phyloP scores from a whole-genome alignment of 1,140 invertebrate species.

The Drosophila micromelanica region DNA sequence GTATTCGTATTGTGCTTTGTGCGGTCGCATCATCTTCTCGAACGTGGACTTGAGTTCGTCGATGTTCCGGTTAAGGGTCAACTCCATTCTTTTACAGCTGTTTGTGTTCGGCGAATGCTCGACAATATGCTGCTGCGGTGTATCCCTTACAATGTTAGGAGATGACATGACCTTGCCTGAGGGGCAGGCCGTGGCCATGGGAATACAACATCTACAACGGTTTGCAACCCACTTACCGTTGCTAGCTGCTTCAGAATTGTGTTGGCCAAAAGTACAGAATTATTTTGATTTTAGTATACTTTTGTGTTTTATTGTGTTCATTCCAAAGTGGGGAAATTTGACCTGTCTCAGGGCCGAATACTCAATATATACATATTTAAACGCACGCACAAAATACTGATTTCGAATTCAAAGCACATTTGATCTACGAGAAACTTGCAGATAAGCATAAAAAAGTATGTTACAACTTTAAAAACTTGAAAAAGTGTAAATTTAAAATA shows the following conservation, averaged over 20 bases:
- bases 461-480: neutral
- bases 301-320: slow-evolving; percentile 8
- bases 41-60: slow-evolving; percentile 9
- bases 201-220: slow-evolving; percentile 1
- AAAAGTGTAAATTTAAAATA: neutral
- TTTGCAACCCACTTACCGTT: slow-evolving; percentile 18
- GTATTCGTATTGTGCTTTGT: neutral
- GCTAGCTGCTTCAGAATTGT: slow-evolving; percentile 11
- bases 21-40: slow-evolving; percentile 13
- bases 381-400: neutral
- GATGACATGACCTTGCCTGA: slow-evolving; percentile 34
- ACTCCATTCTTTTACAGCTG: neutral
- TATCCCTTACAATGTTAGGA: slow-evolving; percentile 9
- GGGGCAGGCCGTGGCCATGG: neutral
- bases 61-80: neutral
- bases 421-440: slow-evolving; percentile 5
- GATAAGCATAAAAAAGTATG: too few species aligned
- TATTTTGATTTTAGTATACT: slow-evolving; percentile 3
- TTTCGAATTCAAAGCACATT: neutral
- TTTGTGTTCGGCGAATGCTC: neutral
- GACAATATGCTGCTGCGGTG: slow-evolving; percentile 4
- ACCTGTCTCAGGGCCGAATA: neutral
- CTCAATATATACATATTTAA: neutral
- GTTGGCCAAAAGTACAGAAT: slow-evolving; percentile 1
- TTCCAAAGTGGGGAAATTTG: neutral